Conservation (phyloP, 2,888 invertebrate genomes). For the Drosophila paracracens region DNA sequence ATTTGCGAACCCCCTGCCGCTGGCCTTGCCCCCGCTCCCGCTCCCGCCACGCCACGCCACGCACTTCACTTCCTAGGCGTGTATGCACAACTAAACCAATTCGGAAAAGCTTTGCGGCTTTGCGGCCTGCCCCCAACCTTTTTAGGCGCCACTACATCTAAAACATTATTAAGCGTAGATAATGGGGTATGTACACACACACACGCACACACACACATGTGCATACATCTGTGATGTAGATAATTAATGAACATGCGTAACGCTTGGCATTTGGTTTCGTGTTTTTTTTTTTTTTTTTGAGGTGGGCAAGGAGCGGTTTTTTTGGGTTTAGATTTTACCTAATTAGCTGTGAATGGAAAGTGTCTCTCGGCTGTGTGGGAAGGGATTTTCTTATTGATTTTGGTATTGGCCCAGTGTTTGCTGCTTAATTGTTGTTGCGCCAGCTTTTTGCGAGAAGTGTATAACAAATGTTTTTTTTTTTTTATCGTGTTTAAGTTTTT, state of each 20-base stretch:
- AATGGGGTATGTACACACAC: not conserved
- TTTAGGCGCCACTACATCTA: not conserved
- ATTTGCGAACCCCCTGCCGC: slow-evolving; percentile 32
- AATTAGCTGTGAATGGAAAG: slow-evolving; percentile 4
- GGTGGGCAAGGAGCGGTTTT: no score
- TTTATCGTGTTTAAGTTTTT: slow-evolving; percentile 15
- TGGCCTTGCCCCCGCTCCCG: not conserved
- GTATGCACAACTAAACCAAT: slow-evolving; percentile 24
- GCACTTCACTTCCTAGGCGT: slow-evolving; percentile 4
- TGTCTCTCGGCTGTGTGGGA: not conserved
- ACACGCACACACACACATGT: not conserved
- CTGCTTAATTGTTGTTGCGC: slow-evolving; percentile 18
- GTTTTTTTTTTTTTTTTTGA: no score
- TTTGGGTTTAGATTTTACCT: not conserved
- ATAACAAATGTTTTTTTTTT: not conserved
- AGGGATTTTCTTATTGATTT: not conserved
- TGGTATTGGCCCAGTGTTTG: slow-evolving; percentile 35
- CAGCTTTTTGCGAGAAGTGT: slow-evolving; percentile 15
- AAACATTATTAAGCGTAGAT: not conserved
- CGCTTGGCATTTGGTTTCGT: not conserved
- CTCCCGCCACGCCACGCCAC: not conserved
- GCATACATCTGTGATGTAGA: not conserved
- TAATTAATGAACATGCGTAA: slow-evolving; percentile 13
- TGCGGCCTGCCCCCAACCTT: slow-evolving; percentile 42
- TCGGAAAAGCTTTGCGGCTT: slow-evolving; percentile 57